Conservation (phyloP, 1,140 invertebrate species). For the Ips typographus region DNA sequence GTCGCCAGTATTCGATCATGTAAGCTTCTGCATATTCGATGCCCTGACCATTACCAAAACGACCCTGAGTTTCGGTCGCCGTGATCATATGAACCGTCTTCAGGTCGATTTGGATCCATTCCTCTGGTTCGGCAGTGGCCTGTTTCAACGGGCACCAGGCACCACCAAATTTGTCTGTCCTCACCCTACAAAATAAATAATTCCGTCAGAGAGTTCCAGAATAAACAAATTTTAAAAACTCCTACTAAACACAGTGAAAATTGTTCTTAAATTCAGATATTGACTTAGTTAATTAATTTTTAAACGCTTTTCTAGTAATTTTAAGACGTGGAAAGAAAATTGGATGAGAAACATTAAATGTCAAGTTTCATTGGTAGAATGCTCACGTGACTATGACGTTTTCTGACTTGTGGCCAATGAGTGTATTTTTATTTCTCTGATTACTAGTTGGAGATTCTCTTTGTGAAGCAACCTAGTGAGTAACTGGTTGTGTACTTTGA, state of each 20-base stretch:
- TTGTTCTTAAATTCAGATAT: neutral
- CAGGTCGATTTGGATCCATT: constrained; percentile 81
- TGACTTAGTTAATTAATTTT: constrained; percentile 1
- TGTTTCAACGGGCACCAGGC: constrained; percentile 83
- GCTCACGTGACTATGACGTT: neutral
- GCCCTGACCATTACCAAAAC: constrained; percentile 83
- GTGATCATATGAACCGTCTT: constrained; percentile 73
- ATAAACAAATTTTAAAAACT: neutral
- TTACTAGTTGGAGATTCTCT: no score
- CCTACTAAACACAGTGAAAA: neutral
- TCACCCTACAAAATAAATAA: constrained; percentile 62
- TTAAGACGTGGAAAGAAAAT: neutral
- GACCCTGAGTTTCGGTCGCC: constrained; percentile 79
- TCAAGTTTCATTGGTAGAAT: neutral
- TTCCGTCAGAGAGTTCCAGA: neutral
- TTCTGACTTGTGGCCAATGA: no score
- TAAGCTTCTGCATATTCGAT: constrained; percentile 78
- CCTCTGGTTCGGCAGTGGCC: constrained; percentile 69
- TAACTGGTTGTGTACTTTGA: no score
- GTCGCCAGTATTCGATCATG: constrained; percentile 77
- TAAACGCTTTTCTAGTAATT: neutral
- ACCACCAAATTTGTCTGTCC: constrained; percentile 75
- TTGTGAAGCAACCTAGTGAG: no score
- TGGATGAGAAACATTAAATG: neutral
- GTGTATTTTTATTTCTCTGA: no score